A percentile compares a stretch with the other conserved stretches of the same genome.
Evolutionary conservation across 2,888 invertebrate species (phyloP).

Genomic region (Drosophila quinaria): DNA sequence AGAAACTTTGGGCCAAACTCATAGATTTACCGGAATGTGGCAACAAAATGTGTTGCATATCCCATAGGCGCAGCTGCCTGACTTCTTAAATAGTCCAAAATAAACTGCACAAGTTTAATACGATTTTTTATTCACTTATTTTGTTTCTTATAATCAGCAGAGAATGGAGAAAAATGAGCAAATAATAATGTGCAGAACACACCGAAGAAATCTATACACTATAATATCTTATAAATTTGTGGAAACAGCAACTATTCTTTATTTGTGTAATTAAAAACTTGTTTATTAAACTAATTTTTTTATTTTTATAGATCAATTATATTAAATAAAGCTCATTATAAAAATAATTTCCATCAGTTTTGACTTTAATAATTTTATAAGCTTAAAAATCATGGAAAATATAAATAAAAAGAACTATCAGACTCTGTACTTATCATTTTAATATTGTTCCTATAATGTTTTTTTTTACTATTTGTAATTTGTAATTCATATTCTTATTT

Average conservation of each 20-base stretch:
- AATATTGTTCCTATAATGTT: too few relatives aligned
- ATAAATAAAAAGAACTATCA: too few relatives aligned
- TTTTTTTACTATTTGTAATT: too few relatives aligned
- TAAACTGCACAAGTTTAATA: slow-evolving; percentile 37
- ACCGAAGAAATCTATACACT: not conserved
- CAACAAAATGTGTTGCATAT: slow-evolving; percentile 42
- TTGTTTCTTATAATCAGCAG: slow-evolving; percentile 13
- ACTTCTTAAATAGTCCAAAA: slow-evolving; percentile 18
- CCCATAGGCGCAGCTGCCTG: slow-evolving; percentile 61
- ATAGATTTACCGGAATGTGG: slow-evolving; percentile 65
- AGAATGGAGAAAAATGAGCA: not conserved
- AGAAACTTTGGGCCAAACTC: slow-evolving; percentile 55
- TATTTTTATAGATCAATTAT: too few relatives aligned
- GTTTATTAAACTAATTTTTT: too few relatives aligned
- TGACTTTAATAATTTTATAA: too few relatives aligned
- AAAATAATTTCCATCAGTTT: too few relatives aligned
- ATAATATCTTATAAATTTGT: not conserved
- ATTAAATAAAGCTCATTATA: too few relatives aligned
- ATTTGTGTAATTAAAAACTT: not conserved
- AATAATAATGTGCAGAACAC: not conserved
- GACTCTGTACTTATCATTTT: too few relatives aligned
- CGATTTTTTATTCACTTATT: slow-evolving; percentile 6
- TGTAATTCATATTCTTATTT: too few relatives aligned
- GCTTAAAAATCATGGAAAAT: too few relatives aligned
- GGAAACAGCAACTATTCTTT: not conserved